These are phyloP conservation scores for Eucera pruinosa DNA, from an alignment of 2,888 invertebrate species.

Conservation along the genomic window DNA sequence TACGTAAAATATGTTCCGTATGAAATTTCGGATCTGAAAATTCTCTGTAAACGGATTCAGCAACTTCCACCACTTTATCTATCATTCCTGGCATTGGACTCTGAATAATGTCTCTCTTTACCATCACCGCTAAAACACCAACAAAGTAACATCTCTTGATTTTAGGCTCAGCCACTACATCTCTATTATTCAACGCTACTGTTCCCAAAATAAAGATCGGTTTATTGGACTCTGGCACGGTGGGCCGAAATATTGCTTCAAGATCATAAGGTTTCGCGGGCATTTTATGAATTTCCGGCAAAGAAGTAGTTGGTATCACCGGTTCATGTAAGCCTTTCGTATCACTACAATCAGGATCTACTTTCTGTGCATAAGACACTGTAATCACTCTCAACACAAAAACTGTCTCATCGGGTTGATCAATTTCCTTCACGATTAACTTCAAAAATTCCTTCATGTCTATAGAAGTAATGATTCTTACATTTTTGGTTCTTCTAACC, in stretches of 20 bases:
- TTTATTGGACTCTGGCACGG: constrained; percentile 59
- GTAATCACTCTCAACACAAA: constrained; percentile 71
- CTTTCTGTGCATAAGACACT: constrained; percentile 77
- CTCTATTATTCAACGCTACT: constrained; percentile 71
- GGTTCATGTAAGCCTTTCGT: constrained; percentile 77
- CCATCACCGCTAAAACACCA: constrained; percentile 76
- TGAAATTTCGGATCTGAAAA: constrained; percentile 76
- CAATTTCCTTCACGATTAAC: constrained; percentile 73
- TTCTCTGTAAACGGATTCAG: constrained; percentile 76
- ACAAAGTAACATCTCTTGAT: constrained; percentile 81
- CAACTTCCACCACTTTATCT: constrained; percentile 78
- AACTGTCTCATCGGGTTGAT: constrained; percentile 42
- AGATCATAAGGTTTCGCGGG: constrained; percentile 68
- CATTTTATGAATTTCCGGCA: constrained; percentile 74
- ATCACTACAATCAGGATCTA: constrained; percentile 78
- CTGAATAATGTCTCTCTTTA: constrained; percentile 80
- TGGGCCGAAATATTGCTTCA: constrained; percentile 72
- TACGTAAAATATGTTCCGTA: constrained; percentile 77
- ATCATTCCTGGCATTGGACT: constrained; percentile 77
- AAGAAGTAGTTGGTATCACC: constrained; percentile 65
- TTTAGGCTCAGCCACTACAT: constrained; percentile 75
- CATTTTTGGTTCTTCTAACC: constrained; percentile 70
- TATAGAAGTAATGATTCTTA: constrained; percentile 75
- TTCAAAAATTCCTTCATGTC: constrained; percentile 75
- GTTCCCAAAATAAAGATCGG: constrained; percentile 78